Evolutionary conservation across 1,140 invertebrate genomes (phyloP).

Genomic region (Plectus sambesii): DNA sequence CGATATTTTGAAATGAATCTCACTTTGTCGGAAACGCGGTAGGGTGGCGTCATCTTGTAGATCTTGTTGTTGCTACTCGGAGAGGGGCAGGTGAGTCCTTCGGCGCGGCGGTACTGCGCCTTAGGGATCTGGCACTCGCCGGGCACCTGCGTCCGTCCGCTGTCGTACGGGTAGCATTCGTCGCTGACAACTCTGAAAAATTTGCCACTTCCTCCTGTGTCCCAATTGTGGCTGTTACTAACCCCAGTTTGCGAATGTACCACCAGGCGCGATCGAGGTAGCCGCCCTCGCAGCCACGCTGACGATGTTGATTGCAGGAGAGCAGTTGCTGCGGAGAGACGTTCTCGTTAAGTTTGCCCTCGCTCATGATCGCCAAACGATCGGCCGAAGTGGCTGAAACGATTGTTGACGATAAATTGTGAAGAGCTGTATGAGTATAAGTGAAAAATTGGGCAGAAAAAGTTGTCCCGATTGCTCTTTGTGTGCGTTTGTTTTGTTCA

Average conservation of each 20-base stretch:
- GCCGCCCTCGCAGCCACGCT: constrained; percentile 71
- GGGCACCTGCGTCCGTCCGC: constrained; percentile 49
- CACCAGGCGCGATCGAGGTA: constrained; percentile 79
- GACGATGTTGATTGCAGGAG: constrained; percentile 68
- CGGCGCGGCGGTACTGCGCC: constrained; percentile 13
- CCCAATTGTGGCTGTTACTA: constrained; percentile 36
- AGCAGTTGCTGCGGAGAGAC: constrained; percentile 72
- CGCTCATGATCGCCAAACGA: constrained; percentile 29
- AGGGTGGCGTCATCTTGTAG: constrained; percentile 65
- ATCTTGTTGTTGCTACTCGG: constrained; percentile 29
- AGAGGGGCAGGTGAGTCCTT: constrained; percentile 45
- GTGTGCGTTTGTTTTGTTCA: not conserved
- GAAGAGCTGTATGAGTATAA: not conserved
- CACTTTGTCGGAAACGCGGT: constrained; percentile 55
- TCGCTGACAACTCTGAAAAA: constrained; percentile 45
- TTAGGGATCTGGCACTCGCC: constrained; percentile 48
- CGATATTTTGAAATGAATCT: not conserved
- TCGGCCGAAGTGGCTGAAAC: constrained; percentile 25
- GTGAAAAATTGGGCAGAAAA: not conserved
- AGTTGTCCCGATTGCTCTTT: not conserved
- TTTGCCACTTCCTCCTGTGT: constrained; percentile 10
- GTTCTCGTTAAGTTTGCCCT: constrained; percentile 32
- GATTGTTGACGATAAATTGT: not conserved
- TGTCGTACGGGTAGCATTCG: constrained; percentile 52
- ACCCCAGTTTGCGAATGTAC: constrained; percentile 71